Percentiles rank a stretch among this genome's conserved stretches.
These are phyloP conservation scores for Neosalanx taihuensis DNA, from an alignment of 2,797 vertebrate genomes.

Conservation along the genomic window DNA sequence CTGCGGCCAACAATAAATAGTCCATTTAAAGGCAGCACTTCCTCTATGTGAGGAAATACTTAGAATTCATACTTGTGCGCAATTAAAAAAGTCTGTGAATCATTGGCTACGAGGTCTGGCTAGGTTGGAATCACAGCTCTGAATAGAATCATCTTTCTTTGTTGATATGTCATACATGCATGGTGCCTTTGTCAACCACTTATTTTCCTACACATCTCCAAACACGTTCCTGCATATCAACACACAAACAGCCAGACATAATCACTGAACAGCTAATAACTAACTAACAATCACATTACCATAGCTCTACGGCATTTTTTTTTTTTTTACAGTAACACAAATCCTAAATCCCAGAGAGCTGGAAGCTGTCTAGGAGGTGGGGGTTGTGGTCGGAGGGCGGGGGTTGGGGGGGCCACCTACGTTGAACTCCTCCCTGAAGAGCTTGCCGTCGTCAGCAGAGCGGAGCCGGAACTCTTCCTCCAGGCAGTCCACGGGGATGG, in stretches of 20 bases:
- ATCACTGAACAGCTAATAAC: no score
- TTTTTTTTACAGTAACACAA: no score
- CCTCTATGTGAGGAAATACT: slow-evolving; percentile 43
- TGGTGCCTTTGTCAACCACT: slow-evolving; percentile 28
- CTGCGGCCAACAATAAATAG: slow-evolving; percentile 41
- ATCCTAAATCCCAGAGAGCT: not conserved
- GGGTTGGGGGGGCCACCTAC: slow-evolving; percentile 67
- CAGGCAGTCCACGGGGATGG: slow-evolving; percentile 84
- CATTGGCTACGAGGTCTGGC: slow-evolving; percentile 36
- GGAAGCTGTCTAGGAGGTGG: not conserved
- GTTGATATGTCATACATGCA: slow-evolving; percentile 44
- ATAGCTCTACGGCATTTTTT: no score
- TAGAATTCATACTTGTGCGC: not conserved
- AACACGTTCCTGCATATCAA: not conserved
- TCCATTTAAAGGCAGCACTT: slow-evolving; percentile 54
- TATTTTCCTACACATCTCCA: slow-evolving; percentile 35
- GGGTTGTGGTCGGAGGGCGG: not conserved
- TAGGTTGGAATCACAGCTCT: slow-evolving; percentile 38
- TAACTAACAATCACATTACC: no score
- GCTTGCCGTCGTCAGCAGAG: slow-evolving; percentile 92
- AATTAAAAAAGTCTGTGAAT: not conserved
- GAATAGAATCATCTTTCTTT: slow-evolving; percentile 58
- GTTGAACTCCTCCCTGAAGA: slow-evolving; percentile 92
- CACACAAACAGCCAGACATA: no score
- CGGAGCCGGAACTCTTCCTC: slow-evolving; percentile 89